phyloP scores from a whole-genome alignment of 1,140 invertebrate genomes.

The Asobara japonica region DNA sequence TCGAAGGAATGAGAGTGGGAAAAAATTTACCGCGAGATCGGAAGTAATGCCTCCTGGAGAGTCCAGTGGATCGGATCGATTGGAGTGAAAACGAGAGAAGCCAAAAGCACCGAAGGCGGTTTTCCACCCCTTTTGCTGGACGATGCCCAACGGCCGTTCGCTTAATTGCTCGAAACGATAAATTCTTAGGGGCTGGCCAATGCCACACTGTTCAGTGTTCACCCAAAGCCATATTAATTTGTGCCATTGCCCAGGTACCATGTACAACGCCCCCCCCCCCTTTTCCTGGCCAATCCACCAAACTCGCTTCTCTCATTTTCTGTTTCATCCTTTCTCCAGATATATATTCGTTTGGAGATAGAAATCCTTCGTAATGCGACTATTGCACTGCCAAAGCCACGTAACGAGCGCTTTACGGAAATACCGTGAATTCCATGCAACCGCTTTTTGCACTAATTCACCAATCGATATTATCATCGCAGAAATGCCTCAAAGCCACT shows the following conservation, averaged over 20 bases:
- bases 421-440: background rate
- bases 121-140: conserved; percentile 3
- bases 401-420: background rate
- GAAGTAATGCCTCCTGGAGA: conserved; percentile 40
- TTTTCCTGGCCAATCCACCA: background rate
- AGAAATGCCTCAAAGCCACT: background rate
- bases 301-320: background rate
- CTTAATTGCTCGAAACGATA: conserved; percentile 57
- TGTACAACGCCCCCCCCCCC: background rate
- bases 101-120: background rate
- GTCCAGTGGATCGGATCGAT: conserved; percentile 25
- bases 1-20: conserved; percentile 10
- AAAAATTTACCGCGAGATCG: conserved; percentile 36
- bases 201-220: conserved; percentile 39
- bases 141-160: conserved; percentile 42
- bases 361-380: background rate
- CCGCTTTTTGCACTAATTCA: background rate
- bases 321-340: background rate
- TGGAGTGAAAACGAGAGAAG: conserved; percentile 35
- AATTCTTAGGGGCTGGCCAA: conserved; percentile 49
- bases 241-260: conserved; percentile 3
- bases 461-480: background rate
- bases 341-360: background rate
- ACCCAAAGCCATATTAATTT: conserved; percentile 55
- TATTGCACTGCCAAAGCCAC: conserved; percentile 3